Percentiles rank a stretch among this genome's conserved stretches.
These are phyloP conservation scores for Gambelia wislizenii DNA, from an alignment of 2,797 vertebrate species.

Conservation along the genomic window DNA sequence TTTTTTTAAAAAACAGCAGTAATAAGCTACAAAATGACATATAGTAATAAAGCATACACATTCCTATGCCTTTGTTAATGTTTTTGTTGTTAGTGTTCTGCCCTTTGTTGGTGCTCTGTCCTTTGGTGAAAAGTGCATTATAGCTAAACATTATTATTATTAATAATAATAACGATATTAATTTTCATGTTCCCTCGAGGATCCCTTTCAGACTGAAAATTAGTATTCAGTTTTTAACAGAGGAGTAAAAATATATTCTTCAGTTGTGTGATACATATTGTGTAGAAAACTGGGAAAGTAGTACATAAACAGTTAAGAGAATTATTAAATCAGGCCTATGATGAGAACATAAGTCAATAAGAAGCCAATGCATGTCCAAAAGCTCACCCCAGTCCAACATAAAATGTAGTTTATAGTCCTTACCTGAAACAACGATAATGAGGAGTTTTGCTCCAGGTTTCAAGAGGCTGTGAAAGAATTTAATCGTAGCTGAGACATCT, in stretches of 20 bases:
- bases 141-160: no score
- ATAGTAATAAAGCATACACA: no score
- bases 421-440: slow-evolving; percentile 91
- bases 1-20: no score
- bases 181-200: background rate
- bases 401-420: slow-evolving; percentile 38
- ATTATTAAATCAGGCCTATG: background rate
- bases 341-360: slow-evolving; percentile 19
- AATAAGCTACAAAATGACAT: no score
- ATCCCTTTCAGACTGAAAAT: background rate
- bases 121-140: no score
- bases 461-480: slow-evolving; percentile 89
- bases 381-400: slow-evolving; percentile 14
- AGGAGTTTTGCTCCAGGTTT: slow-evolving; percentile 86
- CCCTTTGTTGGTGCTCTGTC: no score
- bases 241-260: background rate
- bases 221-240: no score
- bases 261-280: background rate
- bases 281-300: background rate
- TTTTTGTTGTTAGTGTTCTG: no score
- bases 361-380: slow-evolving; percentile 5
- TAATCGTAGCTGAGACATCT: slow-evolving; percentile 84
- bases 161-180: no score
- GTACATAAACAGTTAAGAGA: background rate
- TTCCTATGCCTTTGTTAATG: no score